A percentile compares a stretch with the other conserved stretches of the same genome.
These are phyloP conservation scores for Neodiprion virginianus DNA, from an alignment of 1,140 invertebrate species.

Conservation along the genomic window DNA sequence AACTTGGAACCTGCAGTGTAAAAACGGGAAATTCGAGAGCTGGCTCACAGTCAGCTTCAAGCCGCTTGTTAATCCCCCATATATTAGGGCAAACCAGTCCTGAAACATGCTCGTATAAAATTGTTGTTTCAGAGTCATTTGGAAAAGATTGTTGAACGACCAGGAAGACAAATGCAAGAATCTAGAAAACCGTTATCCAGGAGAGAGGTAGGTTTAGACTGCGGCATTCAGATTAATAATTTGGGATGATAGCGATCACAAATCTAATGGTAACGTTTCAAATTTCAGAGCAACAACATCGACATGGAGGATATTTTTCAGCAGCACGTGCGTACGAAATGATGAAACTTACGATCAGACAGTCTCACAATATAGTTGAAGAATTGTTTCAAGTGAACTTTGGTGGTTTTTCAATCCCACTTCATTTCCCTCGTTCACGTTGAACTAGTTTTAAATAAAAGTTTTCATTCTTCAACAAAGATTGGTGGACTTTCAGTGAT, in stretches of 20 bases:
- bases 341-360: background rate
- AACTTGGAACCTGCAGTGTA: background rate
- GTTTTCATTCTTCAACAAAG: too few species aligned
- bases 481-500: too few species aligned
- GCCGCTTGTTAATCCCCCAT: conserved; percentile 8
- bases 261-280: conserved; percentile 6
- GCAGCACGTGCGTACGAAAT: conserved; percentile 64
- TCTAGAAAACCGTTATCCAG: conserved; percentile 70
- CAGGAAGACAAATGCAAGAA: conserved; percentile 66
- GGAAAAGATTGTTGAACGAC: conserved; percentile 81
- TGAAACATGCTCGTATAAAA: background rate
- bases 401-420: too few species aligned
- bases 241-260: background rate
- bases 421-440: too few species aligned
- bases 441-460: too few species aligned
- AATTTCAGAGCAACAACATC: conserved; percentile 70
- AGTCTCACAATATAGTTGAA: too few species aligned
- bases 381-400: too few species aligned
- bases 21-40: background rate
- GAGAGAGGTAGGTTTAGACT: conserved; percentile 63
- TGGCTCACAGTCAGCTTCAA: background rate
- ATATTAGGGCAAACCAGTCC: too few species aligned
- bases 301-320: conserved; percentile 73
- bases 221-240: conserved; percentile 17
- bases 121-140: conserved; percentile 74